phyloP scores from a whole-genome alignment of 2,888 invertebrate species.

The Pteria penguin region DNA sequence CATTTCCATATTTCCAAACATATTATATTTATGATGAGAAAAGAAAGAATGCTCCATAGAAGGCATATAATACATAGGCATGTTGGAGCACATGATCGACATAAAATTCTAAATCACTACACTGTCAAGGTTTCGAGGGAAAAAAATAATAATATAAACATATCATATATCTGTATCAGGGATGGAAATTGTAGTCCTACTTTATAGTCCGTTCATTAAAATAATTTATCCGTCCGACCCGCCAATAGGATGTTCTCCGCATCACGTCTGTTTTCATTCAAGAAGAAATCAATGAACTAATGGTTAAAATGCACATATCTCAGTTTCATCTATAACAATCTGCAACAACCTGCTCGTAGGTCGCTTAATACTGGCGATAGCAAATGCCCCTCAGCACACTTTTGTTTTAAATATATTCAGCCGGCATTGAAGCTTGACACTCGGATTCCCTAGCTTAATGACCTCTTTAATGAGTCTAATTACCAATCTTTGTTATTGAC shows the following conservation, averaged over 20 bases:
- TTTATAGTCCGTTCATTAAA: background rate
- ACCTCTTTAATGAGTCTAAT: slow-evolving; percentile 23
- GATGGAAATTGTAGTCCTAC: background rate
- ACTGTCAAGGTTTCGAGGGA: too few species aligned
- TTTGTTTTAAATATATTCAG: slow-evolving; percentile 13
- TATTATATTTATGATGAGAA: slow-evolving; percentile 31
- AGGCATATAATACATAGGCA: slow-evolving; percentile 32
- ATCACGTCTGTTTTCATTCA: background rate
- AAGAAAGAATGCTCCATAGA: slow-evolving; percentile 28
- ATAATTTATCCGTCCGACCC: slow-evolving; percentile 1
- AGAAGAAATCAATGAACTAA: background rate
- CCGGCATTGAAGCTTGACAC: slow-evolving; percentile 22
- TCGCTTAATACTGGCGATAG: background rate
- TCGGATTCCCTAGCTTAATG: slow-evolving; percentile 12
- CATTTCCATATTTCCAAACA: slow-evolving; percentile 32
- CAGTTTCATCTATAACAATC: background rate
- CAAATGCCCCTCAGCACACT: slow-evolving; percentile 2
- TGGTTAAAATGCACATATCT: slow-evolving; percentile 5
- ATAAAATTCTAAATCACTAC: too few species aligned
- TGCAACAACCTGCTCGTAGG: background rate
- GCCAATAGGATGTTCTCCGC: background rate
- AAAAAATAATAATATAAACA: slow-evolving; percentile 4
- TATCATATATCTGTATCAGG: background rate
- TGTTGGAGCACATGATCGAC: slow-evolving; percentile 8
- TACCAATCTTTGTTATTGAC: slow-evolving; percentile 10